phyloP scores from a whole-genome alignment of 1,140 invertebrate genomes.

The Diorhabda elongata region DNA sequence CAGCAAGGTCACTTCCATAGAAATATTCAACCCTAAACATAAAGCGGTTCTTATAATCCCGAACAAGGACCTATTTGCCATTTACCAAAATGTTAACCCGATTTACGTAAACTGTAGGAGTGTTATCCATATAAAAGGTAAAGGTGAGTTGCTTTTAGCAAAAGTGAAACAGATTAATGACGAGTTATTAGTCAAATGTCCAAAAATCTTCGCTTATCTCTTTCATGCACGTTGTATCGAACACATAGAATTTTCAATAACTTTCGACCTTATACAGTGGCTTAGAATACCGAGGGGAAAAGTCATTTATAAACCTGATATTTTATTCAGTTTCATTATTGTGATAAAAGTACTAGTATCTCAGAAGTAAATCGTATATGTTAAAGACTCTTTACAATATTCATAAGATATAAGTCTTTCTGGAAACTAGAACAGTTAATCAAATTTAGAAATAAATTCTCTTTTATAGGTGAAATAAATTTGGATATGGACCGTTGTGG shows the following conservation, averaged over 20 bases:
- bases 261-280: neutral
- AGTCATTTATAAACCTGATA: no score
- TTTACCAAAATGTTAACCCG: constrained; percentile 17
- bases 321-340: no score
- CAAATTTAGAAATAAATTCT: no score
- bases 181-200: constrained; percentile 40
- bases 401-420: no score
- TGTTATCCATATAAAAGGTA: constrained; percentile 18
- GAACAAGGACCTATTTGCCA: constrained; percentile 13
- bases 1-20: constrained; percentile 3
- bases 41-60: constrained; percentile 9
- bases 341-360: no score
- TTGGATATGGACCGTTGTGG: no score
- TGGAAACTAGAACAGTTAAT: no score
- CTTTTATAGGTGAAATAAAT: no score
- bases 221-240: constrained; percentile 31
- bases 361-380: no score
- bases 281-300: no score
- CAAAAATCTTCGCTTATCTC: constrained; percentile 38
- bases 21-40: constrained; percentile 13
- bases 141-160: constrained; percentile 18
- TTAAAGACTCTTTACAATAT: no score
- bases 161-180: constrained; percentile 42
- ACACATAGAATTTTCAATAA: constrained; percentile 8
- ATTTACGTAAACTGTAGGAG: constrained; percentile 21